A percentile compares a stretch with the other conserved stretches of the same genome.
These are phyloP conservation scores for Monodelphis domestica DNA, from an alignment of 2,797 vertebrate species.

Conservation along the genomic window DNA sequence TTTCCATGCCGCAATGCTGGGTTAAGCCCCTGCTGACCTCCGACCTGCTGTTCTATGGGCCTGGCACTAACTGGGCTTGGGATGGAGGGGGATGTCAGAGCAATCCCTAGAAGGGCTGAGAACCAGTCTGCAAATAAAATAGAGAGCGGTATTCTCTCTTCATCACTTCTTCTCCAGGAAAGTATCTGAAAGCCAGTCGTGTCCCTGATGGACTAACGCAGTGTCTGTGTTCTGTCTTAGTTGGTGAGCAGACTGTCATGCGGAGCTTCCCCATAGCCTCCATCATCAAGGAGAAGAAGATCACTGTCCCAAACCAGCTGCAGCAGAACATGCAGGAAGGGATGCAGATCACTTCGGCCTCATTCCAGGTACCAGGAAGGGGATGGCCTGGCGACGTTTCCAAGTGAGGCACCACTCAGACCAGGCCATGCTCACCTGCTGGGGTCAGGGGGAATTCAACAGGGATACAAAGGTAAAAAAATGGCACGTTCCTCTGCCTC, in stretches of 20 bases:
- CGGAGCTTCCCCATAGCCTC: constrained; percentile 96
- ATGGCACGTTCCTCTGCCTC: neutral
- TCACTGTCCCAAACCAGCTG: constrained; percentile 96
- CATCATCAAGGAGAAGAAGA: constrained; percentile 98
- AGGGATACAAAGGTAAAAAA: neutral
- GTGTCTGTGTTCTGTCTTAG: constrained; percentile 82
- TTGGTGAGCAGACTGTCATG: constrained; percentile 96
- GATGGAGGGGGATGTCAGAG: neutral
- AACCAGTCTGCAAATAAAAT: neutral
- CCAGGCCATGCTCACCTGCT: constrained; percentile 10
- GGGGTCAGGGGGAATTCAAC: neutral
- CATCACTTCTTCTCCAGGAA: neutral
- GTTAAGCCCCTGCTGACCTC: neutral
- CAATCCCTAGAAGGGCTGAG: too few relatives aligned
- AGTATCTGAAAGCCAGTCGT: constrained; percentile 4
- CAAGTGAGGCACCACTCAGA: constrained; percentile 9
- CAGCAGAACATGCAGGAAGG: constrained; percentile 98
- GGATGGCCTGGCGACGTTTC: neutral
- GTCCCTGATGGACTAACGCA: constrained; percentile 1
- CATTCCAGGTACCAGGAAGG: constrained; percentile 92
- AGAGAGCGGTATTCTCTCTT: neutral
- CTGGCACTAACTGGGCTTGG: neutral
- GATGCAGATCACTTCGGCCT: constrained; percentile 94
- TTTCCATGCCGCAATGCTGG: neutral
- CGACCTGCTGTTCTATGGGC: neutral